Evolutionary conservation across 2,888 invertebrate species (phyloP), one percentile per base, ranked within the genome.

Genomic region (Heliconius sara): DNA sequence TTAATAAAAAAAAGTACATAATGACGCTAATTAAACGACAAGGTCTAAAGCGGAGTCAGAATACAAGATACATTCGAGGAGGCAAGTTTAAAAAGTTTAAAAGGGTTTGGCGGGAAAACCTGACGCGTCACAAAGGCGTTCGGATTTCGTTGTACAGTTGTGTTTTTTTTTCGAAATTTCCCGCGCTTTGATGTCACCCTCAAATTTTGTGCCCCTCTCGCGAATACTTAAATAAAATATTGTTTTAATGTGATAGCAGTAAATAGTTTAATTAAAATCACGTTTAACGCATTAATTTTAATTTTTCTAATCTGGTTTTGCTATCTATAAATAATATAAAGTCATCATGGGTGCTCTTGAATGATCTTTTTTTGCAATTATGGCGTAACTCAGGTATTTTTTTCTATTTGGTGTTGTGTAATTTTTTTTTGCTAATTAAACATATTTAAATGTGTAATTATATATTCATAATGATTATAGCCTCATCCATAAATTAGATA

Each of bases 101-200:
- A 83, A 82, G 82, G 80, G 78, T 76, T 72, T 76, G 77, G 77
- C 78, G 80, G 82, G 82, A 80, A 81, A 82, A 87, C 85, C 84
- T 84, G 87, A 86, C 88, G 86, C 89, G 86, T 88, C 71, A 82
- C 80, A 88, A 85, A 89, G 87, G 80, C 89, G 87, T 87, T 81
- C 80, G 86, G 86, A 86, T 87, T 83, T 67, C 73, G 78, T 78
- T 83, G 81, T 86, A 86, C 82, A 83, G 88, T 39, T 52, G 52
- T 52, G 19, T 85, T 88, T 90, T 89, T 84, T 88, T 86, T 87
- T 87, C 82, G 82, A 86, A 88, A 88, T 85, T 88, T 86, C 86
- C 84, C 83, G 82, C 83, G 84, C 89, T 92, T 92, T 92, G 91
- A 92, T 89, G 90, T 80, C 81, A 78, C 80, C 82, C 82, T 77